A percentile compares a stretch with the other conserved stretches of the same genome.
Conservation (phyloP, 2,113 vertebrate species). For the Puntigrus tetrazona region DNA sequence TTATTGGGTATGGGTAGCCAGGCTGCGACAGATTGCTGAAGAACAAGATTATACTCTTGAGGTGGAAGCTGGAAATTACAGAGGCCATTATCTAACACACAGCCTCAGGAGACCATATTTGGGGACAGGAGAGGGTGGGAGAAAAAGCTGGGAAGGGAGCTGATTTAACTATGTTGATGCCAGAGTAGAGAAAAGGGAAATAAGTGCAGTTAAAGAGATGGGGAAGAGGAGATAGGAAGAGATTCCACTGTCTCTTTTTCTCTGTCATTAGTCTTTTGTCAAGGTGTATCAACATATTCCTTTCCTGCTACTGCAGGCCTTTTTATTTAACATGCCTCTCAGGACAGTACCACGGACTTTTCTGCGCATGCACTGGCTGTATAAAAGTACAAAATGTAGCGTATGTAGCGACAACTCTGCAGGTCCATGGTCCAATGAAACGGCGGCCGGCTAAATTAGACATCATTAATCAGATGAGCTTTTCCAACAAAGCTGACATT, state of each 20-base stretch:
- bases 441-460: conserved; percentile 23
- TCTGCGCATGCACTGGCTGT: background rate
- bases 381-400: conserved; percentile 28
- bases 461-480: conserved; percentile 21
- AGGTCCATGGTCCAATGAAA: conserved; percentile 40
- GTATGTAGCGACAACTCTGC: conserved; percentile 12
- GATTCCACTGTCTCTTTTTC: background rate
- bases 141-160: background rate
- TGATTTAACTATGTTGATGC: conserved; percentile 10
- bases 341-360: conserved; percentile 17
- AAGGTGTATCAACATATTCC: conserved; percentile 7
- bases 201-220: conserved; percentile 8
- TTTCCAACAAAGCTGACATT: background rate
- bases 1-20: background rate
- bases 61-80: conserved; percentile 17
- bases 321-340: conserved; percentile 30
- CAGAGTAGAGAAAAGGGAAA: conserved; percentile 34
- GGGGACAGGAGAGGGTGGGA: background rate
- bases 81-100: background rate
- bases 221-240: background rate
- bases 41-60: background rate
- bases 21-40: background rate
- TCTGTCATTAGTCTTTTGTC: background rate
- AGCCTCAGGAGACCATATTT: background rate
- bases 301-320: background rate